Evolutionary conservation across 2,113 vertebrate genomes (phyloP), one percentile per base, ranked within the genome.

Genomic region (Neotragus moschatus): DNA sequence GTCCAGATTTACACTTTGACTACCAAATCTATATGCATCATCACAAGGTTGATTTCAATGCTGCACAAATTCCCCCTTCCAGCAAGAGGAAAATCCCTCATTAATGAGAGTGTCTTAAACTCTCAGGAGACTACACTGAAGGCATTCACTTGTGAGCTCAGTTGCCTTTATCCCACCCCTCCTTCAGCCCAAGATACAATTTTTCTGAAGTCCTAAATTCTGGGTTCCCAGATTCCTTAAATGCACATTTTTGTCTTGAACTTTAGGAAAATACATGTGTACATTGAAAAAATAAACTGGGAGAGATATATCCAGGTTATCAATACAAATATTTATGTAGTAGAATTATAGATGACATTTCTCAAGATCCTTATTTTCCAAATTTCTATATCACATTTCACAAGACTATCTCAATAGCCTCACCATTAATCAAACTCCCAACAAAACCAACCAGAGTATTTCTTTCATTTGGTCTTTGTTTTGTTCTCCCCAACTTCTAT

Each of bases 381-480:
- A 81, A 63, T 88, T 43, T 61, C 82, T 95, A 7, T 60, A 77
- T 94, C 61, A 53, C 19, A 33, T 90, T 98, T 58, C 60, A 49
- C 3, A 47, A 85, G 58, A 60, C 47, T 90, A 14, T 89, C 30
- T 86, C 36, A 66, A 80, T 58, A 85, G 63, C 55, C 21, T 94
- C 73, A 84, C 56, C 70, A 96, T 9, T 28, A 51, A 88, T 85
- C 85, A 77, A 94, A 77, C 16, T 66, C 53, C 51, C 55, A 79
- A 33, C 0, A 87, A 91, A 77, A 77, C 12, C 30, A 85, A 70
- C 7, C 30, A 79, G 26, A 94, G 36, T 92, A 80, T 85, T 90
- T 96, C 43, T 97, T 96, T 61, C n/a, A 17, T 85, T 92, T 96
- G 33, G 26, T 93, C 39, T 82, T 70, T 87, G n/a, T 36, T 96